Evolutionary conservation across 2,797 vertebrate genomes (phyloP), one percentile per base, ranked within the genome.

Genomic region (Takifugu ocellatus): DNA sequence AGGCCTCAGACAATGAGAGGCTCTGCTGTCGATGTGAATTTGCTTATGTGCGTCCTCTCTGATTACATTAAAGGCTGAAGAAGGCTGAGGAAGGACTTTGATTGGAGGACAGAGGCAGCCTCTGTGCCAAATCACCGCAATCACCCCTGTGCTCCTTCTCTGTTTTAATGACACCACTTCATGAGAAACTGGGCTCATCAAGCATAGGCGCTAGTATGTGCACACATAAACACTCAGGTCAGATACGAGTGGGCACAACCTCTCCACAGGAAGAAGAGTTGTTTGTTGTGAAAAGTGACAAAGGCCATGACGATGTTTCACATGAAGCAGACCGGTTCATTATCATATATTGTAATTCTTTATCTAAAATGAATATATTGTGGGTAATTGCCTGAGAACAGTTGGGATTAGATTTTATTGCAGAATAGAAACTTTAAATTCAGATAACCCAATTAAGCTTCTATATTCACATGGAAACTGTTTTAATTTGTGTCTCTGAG

Each of bases 161-260:
- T 68, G 72, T 84, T 66, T 84, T 91, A 91, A 92, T 91, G 88
- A 88, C 79, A 85, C 87, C 78, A 86, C 90, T 92, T 90, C 87
- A 90, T 89, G 84, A 90, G 66, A 79, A 88, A 78, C 78, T 59
- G 56, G 81, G 84, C 85, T 88, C 84, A 89, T 89, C 87, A 88
- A 77, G 79, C 52, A 46, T 51, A 60, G 45, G 51, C 7, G 54
- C 57, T 25, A 49, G 61, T 59, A 59, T 63, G 68, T 56, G 54
- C 50, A 66, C 52, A 56, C 56, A 63, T 53, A 71, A 39, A 52
- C 66, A 60, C 70, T 59, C 61, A 59, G 49, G 65, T 10, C 36
- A 39, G 36, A 39, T 39, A 14, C 14, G 36, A 39, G 36, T 39
- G 12, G 36, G 36, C 12, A 10, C 36, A 76, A 78, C 82, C 84